A percentile compares a stretch with the other conserved stretches of the same genome.
These are phyloP conservation scores for Caenorhabditis panamensis DNA, from an alignment of 2,888 invertebrate species.

Conservation along the genomic window DNA sequence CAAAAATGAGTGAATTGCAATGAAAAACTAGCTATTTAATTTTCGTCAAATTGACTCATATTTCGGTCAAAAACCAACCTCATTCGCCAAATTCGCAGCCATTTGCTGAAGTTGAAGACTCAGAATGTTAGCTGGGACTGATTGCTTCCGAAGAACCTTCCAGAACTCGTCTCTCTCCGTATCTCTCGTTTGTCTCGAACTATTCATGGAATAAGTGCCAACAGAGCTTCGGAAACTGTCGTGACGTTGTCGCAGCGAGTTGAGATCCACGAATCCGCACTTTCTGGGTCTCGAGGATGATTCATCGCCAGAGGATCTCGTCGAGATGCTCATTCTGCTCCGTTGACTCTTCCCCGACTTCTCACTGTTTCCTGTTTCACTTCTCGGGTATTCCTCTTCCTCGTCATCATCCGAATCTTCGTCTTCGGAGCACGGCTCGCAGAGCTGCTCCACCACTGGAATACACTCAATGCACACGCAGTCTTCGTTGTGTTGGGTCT, in stretches of 20 bases:
- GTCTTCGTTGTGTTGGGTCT: conserved; percentile 55
- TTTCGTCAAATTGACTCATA: no score
- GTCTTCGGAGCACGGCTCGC: conserved; percentile 56
- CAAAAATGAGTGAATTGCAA: no score
- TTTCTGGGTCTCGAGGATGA: conserved; percentile 12
- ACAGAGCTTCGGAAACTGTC: conserved; percentile 55
- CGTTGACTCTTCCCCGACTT: conserved; percentile 33
- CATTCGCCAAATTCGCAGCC: conserved; percentile 24
- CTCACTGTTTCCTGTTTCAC: conserved; percentile 32
- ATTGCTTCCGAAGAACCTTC: conserved; percentile 71
- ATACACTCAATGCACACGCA: conserved; percentile 59
- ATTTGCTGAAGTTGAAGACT: conserved; percentile 79
- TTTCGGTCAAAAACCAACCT: no score
- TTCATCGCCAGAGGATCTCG: conserved; percentile 52
- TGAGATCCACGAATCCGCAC: conserved; percentile 54
- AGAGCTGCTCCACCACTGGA: conserved; percentile 58
- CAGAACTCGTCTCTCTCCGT: conserved; percentile 76
- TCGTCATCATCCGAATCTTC: conserved; percentile 43
- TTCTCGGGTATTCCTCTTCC: conserved; percentile 46
- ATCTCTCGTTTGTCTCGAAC: conserved; percentile 69
- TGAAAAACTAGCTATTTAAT: no score
- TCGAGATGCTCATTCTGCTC: conserved; percentile 32
- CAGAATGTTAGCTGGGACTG: conserved; percentile 73
- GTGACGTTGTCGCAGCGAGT: conserved; percentile 54
- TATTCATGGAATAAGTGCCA: conserved; percentile 63